Percentiles rank a stretch among this genome's conserved stretches.
phyloP scores from a whole-genome alignment of 2,888 invertebrate species.

The Agapostemon virescens region DNA sequence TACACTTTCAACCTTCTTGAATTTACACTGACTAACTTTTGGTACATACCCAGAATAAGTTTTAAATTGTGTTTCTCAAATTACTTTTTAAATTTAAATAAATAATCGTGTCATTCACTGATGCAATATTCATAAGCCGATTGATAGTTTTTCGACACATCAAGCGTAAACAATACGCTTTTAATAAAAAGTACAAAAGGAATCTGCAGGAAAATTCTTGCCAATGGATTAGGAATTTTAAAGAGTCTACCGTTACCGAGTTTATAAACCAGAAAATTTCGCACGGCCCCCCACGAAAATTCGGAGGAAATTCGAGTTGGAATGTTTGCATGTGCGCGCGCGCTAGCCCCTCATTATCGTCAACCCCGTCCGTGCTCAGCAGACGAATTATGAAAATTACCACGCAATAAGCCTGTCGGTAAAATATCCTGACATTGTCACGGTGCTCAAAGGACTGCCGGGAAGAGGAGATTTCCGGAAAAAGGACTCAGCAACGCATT shows the following conservation, averaged over 20 bases:
- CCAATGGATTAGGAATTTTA: not conserved
- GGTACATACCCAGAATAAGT: too few relatives aligned
- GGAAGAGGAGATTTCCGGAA: slow-evolving; percentile 40
- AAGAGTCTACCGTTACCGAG: too few relatives aligned
- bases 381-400: slow-evolving; percentile 39
- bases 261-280: not conserved
- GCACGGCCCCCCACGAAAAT: not conserved
- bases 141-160: not conserved
- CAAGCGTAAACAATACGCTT: not conserved
- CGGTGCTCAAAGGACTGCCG: slow-evolving; percentile 19
- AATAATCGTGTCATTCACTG: too few relatives aligned
- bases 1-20: too few relatives aligned
- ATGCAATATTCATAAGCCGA: not conserved
- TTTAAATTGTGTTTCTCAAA: too few relatives aligned
- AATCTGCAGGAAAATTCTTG: not conserved
- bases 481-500: slow-evolving; percentile 46
- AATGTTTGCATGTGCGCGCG: not conserved
- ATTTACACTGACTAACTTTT: too few relatives aligned
- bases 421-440: slow-evolving; percentile 19
- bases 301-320: not conserved
- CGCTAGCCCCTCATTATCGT: not conserved
- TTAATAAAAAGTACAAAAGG: not conserved
- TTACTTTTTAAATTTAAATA: too few relatives aligned
- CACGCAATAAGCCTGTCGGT: slow-evolving; percentile 1
- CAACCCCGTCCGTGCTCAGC: not conserved